These are phyloP conservation scores for Stenchaetothrips biformis DNA, from an alignment of 2,888 invertebrate species.

Conservation along the genomic window DNA sequence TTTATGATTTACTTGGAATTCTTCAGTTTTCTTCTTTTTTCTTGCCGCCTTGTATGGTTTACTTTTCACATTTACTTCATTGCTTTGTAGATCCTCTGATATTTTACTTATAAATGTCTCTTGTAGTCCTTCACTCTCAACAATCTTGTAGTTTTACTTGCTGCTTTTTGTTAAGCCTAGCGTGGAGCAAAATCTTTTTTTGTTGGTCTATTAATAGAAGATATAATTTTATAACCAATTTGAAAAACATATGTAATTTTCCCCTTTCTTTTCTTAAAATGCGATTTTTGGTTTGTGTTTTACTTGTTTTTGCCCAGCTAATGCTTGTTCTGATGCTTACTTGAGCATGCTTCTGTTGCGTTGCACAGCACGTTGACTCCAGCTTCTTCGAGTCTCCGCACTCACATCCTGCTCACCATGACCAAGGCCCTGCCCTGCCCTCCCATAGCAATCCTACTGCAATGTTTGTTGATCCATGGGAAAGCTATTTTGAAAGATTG, in stretches of 20 bases:
- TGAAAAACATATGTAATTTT: too few species aligned
- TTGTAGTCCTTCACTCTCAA: too few species aligned
- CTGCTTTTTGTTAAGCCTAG: too few species aligned
- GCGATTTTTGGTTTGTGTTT: not conserved
- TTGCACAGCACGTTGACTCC: conserved; percentile 20
- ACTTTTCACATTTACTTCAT: not conserved
- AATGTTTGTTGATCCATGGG: conserved; percentile 66
- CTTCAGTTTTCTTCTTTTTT: too few species aligned
- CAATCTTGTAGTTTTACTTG: too few species aligned
- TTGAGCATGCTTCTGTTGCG: conserved; percentile 24
- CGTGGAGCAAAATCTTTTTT: too few species aligned
- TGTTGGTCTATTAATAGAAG: too few species aligned
- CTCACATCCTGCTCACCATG: conserved; percentile 8
- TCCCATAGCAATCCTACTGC: not conserved
- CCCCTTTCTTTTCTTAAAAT: not conserved
- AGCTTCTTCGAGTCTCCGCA: conserved; percentile 20
- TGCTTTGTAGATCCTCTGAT: not conserved
- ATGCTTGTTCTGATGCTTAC: conserved; percentile 18
- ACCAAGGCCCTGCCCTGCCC: not conserved
- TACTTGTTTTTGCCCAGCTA: conserved; percentile 20
- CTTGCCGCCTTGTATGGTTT: not conserved
- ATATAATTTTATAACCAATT: too few species aligned
- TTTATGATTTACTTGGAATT: too few species aligned
- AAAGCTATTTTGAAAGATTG: conserved; percentile 51
- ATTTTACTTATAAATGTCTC: not conserved